Conservation (phyloP, 2,888 invertebrate genomes). For the Lasioglossum marginatum region DNA sequence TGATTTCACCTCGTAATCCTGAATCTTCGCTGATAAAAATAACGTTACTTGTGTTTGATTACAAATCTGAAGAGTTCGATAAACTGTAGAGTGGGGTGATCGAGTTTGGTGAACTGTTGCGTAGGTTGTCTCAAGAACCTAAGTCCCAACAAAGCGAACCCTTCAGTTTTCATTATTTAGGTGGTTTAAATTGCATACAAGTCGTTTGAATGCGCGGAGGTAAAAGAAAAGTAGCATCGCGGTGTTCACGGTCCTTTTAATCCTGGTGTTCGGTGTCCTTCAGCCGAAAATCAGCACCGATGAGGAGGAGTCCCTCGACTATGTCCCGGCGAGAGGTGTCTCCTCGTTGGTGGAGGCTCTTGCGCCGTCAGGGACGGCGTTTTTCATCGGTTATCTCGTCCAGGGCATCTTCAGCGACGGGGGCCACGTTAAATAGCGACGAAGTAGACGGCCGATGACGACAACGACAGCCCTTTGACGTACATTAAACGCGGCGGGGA, state of each 20-base stretch:
- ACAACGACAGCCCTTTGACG: constrained; percentile 74
- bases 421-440: constrained; percentile 74
- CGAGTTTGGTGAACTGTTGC: neutral
- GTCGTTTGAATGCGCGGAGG: constrained; percentile 36
- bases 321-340: neutral
- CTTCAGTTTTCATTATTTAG: neutral
- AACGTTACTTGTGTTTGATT: too few species aligned
- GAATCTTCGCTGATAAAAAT: too few species aligned
- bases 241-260: constrained; percentile 45
- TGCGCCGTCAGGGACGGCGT: constrained; percentile 44
- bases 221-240: constrained; percentile 44
- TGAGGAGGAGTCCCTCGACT: constrained; percentile 5
- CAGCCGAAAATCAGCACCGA: neutral
- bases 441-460: constrained; percentile 53
- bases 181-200: neutral
- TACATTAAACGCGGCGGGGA: constrained; percentile 75
- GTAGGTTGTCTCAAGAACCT: too few species aligned
- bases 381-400: constrained; percentile 72
- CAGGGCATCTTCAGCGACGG: constrained; percentile 65
- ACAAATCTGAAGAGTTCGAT: too few species aligned
- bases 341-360: neutral
- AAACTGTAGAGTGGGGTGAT: too few species aligned
- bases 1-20: too few species aligned
- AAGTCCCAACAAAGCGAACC: neutral
- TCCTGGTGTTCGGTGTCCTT: constrained; percentile 27